Conservation (phyloP, 2,888 invertebrate species). For the Lithodes maja region DNA sequence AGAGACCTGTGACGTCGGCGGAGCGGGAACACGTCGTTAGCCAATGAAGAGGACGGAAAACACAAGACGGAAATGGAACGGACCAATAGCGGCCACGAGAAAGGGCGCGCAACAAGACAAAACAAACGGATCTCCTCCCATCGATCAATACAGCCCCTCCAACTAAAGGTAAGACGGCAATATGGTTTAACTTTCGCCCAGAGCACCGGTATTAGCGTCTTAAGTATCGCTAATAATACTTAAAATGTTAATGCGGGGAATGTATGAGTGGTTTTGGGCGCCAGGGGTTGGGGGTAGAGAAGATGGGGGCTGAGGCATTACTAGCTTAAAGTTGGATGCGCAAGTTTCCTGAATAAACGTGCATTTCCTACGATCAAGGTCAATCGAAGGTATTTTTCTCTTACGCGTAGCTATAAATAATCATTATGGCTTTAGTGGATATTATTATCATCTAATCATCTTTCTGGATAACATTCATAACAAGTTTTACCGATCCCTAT, state of each 20-base stretch:
- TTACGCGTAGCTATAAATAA: no score
- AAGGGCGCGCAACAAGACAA: neutral
- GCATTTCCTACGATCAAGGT: no score
- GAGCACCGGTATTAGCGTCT: neutral
- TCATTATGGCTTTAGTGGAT: no score
- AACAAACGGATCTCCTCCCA: neutral
- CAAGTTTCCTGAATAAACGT: neutral
- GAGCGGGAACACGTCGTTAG: slow-evolving; percentile 7
- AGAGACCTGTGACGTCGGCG: neutral
- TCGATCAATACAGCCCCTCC: slow-evolving; percentile 23
- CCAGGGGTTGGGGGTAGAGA: slow-evolving; percentile 10
- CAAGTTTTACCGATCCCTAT: no score
- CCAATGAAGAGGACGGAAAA: slow-evolving; percentile 19
- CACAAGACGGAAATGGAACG: slow-evolving; percentile 11
- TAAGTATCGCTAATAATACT: neutral
- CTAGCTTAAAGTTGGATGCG: neutral
- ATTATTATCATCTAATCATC: no score
- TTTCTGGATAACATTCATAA: no score
- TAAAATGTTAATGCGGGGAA: neutral
- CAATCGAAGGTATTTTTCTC: no score
- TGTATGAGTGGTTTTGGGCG: neutral
- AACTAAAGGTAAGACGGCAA: slow-evolving; percentile 27
- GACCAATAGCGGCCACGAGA: neutral
- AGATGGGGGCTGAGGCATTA: slow-evolving; percentile 6
- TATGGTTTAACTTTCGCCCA: neutral